Evolutionary conservation across 2,113 vertebrate genomes (phyloP).

Genomic region (Vulpes lagopus): DNA sequence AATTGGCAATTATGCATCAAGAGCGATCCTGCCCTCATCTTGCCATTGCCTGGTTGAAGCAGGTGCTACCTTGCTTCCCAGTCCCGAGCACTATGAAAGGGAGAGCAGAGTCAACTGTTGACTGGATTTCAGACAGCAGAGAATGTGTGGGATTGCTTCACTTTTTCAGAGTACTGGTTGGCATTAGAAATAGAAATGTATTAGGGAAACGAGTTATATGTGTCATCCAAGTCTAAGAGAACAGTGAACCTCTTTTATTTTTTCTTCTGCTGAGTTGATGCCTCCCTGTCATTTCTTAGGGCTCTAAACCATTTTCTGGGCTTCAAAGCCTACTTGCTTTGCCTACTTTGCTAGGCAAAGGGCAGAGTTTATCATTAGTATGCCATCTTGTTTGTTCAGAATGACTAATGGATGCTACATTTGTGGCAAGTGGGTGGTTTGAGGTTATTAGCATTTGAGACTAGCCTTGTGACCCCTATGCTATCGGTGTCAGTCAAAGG

Average conservation of each 20-base stretch:
- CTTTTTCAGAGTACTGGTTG: neutral
- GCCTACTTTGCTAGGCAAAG: neutral
- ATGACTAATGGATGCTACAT: neutral
- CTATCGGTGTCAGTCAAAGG: neutral
- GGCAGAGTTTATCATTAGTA: neutral
- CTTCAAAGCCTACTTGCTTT: neutral
- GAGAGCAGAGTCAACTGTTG: neutral
- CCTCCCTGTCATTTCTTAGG: neutral
- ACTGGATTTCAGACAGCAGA: neutral
- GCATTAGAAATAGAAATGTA: neutral
- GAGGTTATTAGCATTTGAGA: slow-evolving; percentile 12
- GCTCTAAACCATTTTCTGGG: neutral
- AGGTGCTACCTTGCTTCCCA: neutral
- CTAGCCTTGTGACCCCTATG: neutral
- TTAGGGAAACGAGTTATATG: neutral
- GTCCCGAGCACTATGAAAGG: neutral
- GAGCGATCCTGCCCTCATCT: neutral
- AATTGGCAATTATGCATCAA: neutral
- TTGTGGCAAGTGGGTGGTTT: neutral
- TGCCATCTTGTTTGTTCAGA: neutral
- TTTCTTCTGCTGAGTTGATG: neutral
- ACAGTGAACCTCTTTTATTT: neutral
- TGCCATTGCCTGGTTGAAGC: neutral
- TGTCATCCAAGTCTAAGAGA: neutral
- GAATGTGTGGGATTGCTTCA: neutral